Conservation (phyloP, 1,140 invertebrate genomes). For the Drosophila lini region DNA sequence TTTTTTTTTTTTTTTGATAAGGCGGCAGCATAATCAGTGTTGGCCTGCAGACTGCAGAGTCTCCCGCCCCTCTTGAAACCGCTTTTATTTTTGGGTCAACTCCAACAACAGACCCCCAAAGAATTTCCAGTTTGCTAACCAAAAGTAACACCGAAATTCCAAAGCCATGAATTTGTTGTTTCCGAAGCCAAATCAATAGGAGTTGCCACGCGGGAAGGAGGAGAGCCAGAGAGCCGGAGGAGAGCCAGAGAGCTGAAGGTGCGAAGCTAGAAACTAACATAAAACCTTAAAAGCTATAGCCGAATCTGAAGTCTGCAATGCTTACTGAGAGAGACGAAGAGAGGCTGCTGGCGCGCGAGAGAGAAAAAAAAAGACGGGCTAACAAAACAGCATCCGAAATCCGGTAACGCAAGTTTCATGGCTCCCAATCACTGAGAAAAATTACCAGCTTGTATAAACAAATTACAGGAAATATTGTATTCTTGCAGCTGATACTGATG, state of each 20-base stretch:
- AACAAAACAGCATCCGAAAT: slow-evolving; percentile 72
- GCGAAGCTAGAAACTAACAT: slow-evolving; percentile 27
- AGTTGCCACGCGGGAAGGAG: slow-evolving; percentile 18
- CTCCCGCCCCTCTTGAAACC: slow-evolving; percentile 21
- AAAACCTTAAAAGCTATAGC: slow-evolving; percentile 32
- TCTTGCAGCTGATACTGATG: not conserved
- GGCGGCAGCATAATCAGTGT: slow-evolving; percentile 17
- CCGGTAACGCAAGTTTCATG: slow-evolving; percentile 80
- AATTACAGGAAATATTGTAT: not conserved
- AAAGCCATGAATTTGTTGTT: slow-evolving; percentile 62
- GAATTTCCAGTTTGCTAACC: slow-evolving; percentile 74
- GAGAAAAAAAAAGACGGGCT: not conserved
- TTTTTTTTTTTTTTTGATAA: too few relatives aligned
- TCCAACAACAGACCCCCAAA: slow-evolving; percentile 46
- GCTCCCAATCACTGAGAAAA: slow-evolving; percentile 37
- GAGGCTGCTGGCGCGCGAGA: not conserved
- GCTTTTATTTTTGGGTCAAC: slow-evolving; percentile 72
- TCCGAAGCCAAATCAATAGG: slow-evolving; percentile 69
- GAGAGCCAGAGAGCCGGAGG: not conserved
- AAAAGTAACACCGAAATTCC: slow-evolving; percentile 48
- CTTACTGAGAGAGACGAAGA: slow-evolving; percentile 10
- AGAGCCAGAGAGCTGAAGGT: not conserved
- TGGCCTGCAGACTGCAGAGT: slow-evolving; percentile 6
- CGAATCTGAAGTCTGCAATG: slow-evolving; percentile 40
- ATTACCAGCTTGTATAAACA: not conserved